Conservation (phyloP, 2,113 vertebrate species). For the Antechinus stuartii region DNA sequence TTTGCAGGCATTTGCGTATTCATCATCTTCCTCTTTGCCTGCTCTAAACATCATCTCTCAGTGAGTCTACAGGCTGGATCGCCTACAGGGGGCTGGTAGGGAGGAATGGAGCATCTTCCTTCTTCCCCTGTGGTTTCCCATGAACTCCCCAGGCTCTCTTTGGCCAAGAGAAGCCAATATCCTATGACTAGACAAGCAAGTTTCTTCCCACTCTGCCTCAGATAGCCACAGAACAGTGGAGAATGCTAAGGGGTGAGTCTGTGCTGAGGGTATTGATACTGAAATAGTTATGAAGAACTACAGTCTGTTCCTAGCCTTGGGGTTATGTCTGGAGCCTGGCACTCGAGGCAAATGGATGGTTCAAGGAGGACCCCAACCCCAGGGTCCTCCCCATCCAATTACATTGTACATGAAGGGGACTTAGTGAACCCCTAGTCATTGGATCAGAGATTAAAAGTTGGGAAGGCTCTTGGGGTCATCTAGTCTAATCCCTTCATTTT, state of each 20-base stretch:
- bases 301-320: not conserved
- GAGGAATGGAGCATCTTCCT: not conserved
- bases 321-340: not conserved
- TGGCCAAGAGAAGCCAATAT: not conserved
- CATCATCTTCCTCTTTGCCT: constrained; percentile 87
- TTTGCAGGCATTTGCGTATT: constrained; percentile 91
- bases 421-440: not conserved
- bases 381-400: not conserved
- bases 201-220: not conserved
- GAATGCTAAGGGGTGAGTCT: not conserved
- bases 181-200: not conserved
- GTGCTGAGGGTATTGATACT: not conserved
- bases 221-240: not conserved
- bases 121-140: not conserved
- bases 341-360: not conserved
- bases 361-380: not conserved
- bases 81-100: not conserved
- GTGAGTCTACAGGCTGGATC: constrained; percentile 82
- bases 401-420: not conserved
- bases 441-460: not conserved
- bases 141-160: not conserved
- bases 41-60: constrained; percentile 88
- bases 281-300: not conserved
- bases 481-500: not conserved
- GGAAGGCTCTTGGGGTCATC: not conserved